Conservation (phyloP, 2,888 invertebrate species). For the Netelia virgata region DNA sequence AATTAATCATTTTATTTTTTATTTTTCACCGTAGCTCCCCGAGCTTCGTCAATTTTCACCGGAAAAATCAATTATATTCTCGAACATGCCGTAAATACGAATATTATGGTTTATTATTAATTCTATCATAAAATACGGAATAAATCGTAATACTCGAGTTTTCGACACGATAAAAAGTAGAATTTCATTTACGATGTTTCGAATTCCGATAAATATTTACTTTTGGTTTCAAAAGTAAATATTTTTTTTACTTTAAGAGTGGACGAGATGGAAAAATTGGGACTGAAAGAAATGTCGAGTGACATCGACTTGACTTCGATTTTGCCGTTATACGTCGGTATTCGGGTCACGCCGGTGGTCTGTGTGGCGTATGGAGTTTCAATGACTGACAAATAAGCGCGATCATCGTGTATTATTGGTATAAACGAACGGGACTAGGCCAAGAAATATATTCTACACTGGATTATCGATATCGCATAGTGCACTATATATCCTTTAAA, state of each 20-base stretch:
- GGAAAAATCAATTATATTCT: no score
- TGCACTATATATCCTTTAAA: neutral
- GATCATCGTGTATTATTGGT: constrained; percentile 34
- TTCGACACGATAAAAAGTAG: no score
- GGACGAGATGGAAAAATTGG: neutral
- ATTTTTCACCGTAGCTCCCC: no score
- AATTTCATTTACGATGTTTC: neutral
- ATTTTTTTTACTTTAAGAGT: no score
- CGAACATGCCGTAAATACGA: no score
- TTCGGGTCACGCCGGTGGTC: constrained; percentile 17
- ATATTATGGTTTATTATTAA: no score
- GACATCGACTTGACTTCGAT: neutral
- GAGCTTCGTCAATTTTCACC: no score
- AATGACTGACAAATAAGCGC: constrained; percentile 11
- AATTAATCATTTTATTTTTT: no score
- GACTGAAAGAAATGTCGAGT: neutral
- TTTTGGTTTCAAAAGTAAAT: neutral
- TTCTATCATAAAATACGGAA: no score
- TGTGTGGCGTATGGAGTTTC: constrained; percentile 35
- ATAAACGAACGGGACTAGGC: constrained; percentile 1
- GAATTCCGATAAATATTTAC: neutral
- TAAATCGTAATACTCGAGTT: no score
- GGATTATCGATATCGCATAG: neutral
- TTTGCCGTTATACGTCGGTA: neutral
- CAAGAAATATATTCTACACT: neutral